phyloP scores from a whole-genome alignment of 2,113 vertebrate genomes.

The Hippolais icterina region DNA sequence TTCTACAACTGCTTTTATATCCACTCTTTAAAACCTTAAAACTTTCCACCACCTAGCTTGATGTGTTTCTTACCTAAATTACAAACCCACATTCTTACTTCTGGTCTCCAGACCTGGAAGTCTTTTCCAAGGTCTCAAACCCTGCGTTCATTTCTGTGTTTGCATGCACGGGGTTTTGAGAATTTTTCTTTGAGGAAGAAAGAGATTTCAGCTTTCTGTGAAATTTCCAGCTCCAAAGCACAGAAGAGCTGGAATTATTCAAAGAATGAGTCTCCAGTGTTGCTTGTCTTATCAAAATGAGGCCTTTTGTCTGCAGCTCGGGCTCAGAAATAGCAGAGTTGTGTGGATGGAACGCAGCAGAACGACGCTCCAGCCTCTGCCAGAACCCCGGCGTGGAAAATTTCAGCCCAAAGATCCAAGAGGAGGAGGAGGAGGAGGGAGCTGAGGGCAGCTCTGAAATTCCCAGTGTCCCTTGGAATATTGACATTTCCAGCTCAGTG shows the following conservation, averaged over 20 bases:
- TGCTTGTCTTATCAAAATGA: slow-evolving; percentile 12
- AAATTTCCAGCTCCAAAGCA: neutral
- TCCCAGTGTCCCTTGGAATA: neutral
- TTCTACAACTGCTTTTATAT: no score
- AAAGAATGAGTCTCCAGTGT: neutral
- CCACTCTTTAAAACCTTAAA: no score
- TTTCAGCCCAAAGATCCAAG: neutral
- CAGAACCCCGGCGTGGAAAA: neutral
- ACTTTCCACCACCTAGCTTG: no score
- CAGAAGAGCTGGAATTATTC: neutral
- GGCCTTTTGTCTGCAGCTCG: neutral
- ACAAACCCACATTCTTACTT: no score
- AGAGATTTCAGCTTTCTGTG: neutral
- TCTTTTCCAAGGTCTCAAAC: neutral
- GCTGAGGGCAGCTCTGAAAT: neutral
- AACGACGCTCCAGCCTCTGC: neutral
- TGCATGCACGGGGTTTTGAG: no score
- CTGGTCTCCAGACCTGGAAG: no score
- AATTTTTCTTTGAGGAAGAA: neutral
- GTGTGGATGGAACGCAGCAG: neutral
- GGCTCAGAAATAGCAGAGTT: neutral
- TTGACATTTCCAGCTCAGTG: neutral
- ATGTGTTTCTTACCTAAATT: no score
- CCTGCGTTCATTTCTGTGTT: no score
- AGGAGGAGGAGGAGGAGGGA: neutral